Base-by-base conservation (phyloP, 2,888 invertebrate genomes). In the Pammene fasciana region DNA sequence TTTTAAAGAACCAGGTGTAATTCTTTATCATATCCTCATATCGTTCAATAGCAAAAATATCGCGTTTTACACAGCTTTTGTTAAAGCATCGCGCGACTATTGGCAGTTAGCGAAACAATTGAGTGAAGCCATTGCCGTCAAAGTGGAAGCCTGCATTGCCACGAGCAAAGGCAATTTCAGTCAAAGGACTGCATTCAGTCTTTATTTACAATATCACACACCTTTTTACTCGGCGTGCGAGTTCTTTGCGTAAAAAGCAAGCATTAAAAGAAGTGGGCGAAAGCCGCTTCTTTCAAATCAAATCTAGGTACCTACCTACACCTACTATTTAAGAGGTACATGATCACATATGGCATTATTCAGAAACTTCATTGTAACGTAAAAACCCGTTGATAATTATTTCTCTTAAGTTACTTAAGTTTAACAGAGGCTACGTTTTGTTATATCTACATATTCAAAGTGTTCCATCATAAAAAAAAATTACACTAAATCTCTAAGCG, bases 131-230 rank as follows among this genome's bases (percentile, higher is more conserved):
- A 71, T 71, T 72, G 66, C 56, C 74, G 62, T 65, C 71, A 72
- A 76, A 74, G 73, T 74, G 74, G 73, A 78, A 79, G 71, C 78
- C 76, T 57, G 67, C 60, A 68, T 61, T 66, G 66, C 72, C 67
- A 36, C 65, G 36, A 50, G 54, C 56, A 73, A 74, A 76, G 56
- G 56, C 65, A 75, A 75, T 72, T 76, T 65, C 68, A 72, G 72
- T 75, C 74, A 78, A 62, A 61, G 64, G 34, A 43, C 34, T 65
- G 54, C 55, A 54, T 61, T 68, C 45, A 68, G 45, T 56, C 45
- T 56, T 70, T 68, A 52, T 62, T 52, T 46, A 55, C 56, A 62
- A 60, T 60, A 54, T 54, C 14, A 16, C 18, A 14, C 61, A 43
- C n/a, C 43, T 43, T 36, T 52, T 52, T 50, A 8, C 16, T n/a